These are phyloP conservation scores for Nanger granti DNA, from an alignment of 2,113 vertebrate species.

Conservation along the genomic window DNA sequence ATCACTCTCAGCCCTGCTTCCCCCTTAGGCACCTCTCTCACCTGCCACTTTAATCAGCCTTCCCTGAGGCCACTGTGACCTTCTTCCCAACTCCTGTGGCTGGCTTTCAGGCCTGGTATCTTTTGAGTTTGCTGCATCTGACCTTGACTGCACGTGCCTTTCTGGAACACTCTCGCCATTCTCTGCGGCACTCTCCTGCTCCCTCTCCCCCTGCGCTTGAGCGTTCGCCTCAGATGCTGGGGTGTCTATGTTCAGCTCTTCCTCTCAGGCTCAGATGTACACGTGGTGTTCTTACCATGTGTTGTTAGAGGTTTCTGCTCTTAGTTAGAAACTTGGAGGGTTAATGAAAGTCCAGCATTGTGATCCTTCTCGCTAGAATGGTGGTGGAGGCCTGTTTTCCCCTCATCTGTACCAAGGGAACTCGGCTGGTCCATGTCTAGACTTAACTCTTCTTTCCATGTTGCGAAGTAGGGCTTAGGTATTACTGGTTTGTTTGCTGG, in stretches of 20 bases:
- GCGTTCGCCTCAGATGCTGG: no score
- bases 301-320: background rate
- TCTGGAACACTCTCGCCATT: background rate
- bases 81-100: background rate
- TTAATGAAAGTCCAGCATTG: background rate
- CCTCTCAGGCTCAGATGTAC: background rate
- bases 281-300: background rate
- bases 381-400: background rate
- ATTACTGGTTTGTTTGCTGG: background rate
- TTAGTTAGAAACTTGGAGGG: background rate
- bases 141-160: background rate
- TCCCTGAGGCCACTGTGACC: background rate
- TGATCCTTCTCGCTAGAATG: background rate
- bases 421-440: background rate
- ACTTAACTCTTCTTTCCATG: background rate
- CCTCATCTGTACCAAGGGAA: background rate
- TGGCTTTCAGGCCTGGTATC: background rate
- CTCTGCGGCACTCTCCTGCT: background rate
- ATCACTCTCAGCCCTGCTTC: accelerated
- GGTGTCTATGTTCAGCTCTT: background rate
- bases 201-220: background rate
- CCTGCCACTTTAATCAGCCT: background rate
- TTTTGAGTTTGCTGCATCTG: background rate
- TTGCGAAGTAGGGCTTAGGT: background rate
- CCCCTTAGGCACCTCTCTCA: no score